These are phyloP conservation scores for Adelosebastes latens DNA, from an alignment of 2,797 vertebrate species.

Conservation along the genomic window DNA sequence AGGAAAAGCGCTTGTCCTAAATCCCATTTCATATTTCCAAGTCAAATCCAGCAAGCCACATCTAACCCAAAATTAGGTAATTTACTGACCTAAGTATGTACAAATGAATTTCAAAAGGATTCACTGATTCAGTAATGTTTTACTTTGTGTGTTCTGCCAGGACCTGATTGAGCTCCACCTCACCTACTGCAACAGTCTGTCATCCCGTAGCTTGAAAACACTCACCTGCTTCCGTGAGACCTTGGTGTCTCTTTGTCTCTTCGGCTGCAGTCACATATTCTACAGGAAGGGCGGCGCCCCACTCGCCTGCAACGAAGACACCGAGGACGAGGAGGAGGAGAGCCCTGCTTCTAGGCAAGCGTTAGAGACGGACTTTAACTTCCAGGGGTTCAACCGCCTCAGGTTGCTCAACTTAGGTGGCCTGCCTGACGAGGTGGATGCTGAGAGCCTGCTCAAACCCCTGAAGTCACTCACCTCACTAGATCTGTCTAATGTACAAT, in stretches of 20 bases:
- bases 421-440: slow-evolving; percentile 88
- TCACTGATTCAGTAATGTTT: background rate
- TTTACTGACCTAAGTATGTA: background rate
- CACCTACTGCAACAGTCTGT: slow-evolving; percentile 94
- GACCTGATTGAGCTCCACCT: slow-evolving; percentile 96
- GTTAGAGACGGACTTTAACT: slow-evolving; percentile 92
- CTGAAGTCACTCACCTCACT: slow-evolving; percentile 88
- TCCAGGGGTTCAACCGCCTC: slow-evolving; percentile 92
- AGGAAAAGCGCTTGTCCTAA: no score
- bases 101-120: background rate
- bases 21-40: no score
- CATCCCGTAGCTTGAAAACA: slow-evolving; percentile 91
- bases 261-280: slow-evolving; percentile 93
- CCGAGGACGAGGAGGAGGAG: slow-evolving; percentile 89
- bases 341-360: slow-evolving; percentile 88
- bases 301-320: slow-evolving; percentile 80
- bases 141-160: slow-evolving; percentile 67
- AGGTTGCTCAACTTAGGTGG: slow-evolving; percentile 93
- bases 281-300: slow-evolving; percentile 81
- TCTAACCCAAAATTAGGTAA: background rate
- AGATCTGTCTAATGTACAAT: slow-evolving; percentile 91
- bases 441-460: slow-evolving; percentile 89
- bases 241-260: slow-evolving; percentile 93
- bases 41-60: no score
- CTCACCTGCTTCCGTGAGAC: slow-evolving; percentile 91